These are phyloP conservation scores for Hephaestus fuliginosus DNA, from an alignment of 2,797 vertebrate genomes.

Conservation along the genomic window DNA sequence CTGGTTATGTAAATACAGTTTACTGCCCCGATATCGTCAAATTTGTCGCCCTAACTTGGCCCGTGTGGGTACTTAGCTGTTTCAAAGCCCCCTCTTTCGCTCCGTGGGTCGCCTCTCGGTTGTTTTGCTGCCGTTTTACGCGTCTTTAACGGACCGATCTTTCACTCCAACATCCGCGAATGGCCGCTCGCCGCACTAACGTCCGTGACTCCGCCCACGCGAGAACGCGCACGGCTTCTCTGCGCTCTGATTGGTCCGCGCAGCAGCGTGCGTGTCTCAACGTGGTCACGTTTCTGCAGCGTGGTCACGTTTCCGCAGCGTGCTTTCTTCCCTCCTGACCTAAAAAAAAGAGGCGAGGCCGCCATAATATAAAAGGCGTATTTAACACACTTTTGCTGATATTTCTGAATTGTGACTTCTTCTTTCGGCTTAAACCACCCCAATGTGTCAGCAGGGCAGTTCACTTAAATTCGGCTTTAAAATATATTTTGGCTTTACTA, in stretches of 20 bases:
- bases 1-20: slow-evolving; percentile 78
- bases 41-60: neutral
- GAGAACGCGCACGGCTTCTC: slow-evolving; percentile 6
- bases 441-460: neutral
- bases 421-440: neutral
- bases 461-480: neutral
- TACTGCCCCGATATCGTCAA: neutral
- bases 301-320: too few species aligned
- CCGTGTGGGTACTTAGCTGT: slow-evolving; percentile 10
- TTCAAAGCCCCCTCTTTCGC: neutral
- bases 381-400: neutral
- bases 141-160: neutral
- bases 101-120: neutral
- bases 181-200: slow-evolving; percentile 55
- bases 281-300: slow-evolving; percentile 84
- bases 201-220: slow-evolving; percentile 57
- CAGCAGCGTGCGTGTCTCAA: neutral
- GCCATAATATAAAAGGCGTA: neutral
- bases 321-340: slow-evolving; percentile 56
- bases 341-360: neutral
- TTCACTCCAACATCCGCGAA: slow-evolving; percentile 25
- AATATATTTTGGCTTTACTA: neutral
- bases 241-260: slow-evolving; percentile 69
- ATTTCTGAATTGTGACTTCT: slow-evolving; percentile 1
- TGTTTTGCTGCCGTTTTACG: slow-evolving; percentile 16